These are phyloP conservation scores for Raja brachyura DNA, from an alignment of 2,113 vertebrate species.

Conservation along the genomic window DNA sequence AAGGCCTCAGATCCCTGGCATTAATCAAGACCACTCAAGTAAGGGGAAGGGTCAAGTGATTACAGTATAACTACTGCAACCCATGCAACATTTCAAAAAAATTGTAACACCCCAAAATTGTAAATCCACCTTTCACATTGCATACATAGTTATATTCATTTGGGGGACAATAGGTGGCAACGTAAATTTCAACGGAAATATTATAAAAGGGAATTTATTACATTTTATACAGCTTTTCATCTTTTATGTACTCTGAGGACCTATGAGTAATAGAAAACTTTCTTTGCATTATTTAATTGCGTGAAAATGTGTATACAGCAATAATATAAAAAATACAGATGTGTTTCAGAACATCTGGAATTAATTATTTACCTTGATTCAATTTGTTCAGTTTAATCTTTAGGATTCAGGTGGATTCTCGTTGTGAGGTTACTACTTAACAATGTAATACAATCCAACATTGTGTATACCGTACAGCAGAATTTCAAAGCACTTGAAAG, in stretches of 20 bases:
- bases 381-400: neutral
- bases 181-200: neutral
- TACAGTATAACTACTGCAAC: neutral
- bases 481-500: neutral
- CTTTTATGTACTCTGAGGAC: neutral
- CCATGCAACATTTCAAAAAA: neutral
- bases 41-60: neutral
- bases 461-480: neutral
- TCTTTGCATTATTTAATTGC: neutral
- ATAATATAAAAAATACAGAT: neutral
- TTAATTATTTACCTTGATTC: neutral
- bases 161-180: neutral
- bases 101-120: neutral
- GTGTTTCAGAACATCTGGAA: slow-evolving; percentile 2
- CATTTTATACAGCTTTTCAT: neutral
- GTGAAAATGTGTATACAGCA: neutral
- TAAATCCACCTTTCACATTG: neutral
- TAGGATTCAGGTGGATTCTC: neutral
- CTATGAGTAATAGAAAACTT: neutral
- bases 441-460: neutral
- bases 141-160: neutral
- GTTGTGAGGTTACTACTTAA: neutral
- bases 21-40: neutral
- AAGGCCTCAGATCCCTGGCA: neutral
- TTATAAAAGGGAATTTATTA: neutral